Percentiles rank a stretch among this genome's conserved stretches.
phyloP scores from a whole-genome alignment of 37 sponge, comb jelly and placozoan genomes.

The Eunapius fragilis region DNA sequence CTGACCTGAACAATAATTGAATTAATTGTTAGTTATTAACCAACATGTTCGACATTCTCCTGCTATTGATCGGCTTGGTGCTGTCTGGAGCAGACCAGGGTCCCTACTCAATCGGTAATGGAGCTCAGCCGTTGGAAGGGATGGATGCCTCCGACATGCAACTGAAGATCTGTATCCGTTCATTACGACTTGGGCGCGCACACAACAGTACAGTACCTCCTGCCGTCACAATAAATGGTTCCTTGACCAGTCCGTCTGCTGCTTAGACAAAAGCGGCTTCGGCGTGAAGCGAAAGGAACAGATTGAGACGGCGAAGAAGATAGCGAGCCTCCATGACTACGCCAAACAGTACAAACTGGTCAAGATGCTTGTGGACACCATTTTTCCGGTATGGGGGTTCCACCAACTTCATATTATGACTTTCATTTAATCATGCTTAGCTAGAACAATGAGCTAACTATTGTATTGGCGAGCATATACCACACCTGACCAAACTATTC shows the following conservation, averaged over 20 bases:
- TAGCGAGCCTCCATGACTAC: slow-evolving; percentile 49
- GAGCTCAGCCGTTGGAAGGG: not conserved
- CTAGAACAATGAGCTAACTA: too few relatives aligned
- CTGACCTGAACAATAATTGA: not conserved
- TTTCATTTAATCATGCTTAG: too few relatives aligned
- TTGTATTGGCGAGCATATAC: too few relatives aligned
- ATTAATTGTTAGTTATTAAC: not conserved
- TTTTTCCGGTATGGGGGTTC: slow-evolving; percentile 51
- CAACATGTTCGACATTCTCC: not conserved
- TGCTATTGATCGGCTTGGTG: not conserved
- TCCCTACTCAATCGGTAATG: not conserved
- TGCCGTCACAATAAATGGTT: not conserved
- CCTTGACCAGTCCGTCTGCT: not conserved
- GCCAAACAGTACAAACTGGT: slow-evolving; percentile 67
- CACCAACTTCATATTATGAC: not conserved
- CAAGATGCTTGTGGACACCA: slow-evolving; percentile 39
- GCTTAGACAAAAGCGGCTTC: slow-evolving; percentile 9
- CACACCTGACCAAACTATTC: too few relatives aligned
- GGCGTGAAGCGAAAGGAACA: slow-evolving; percentile 16
- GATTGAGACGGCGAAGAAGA: slow-evolving; percentile 20
- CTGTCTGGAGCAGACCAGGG: not conserved
- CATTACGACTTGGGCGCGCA: not conserved
- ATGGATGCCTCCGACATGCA: not conserved
- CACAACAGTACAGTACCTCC: not conserved
- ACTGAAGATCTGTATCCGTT: not conserved